These are phyloP conservation scores for Busseola fusca DNA, from an alignment of 2,888 invertebrate genomes.

Conservation along the genomic window DNA sequence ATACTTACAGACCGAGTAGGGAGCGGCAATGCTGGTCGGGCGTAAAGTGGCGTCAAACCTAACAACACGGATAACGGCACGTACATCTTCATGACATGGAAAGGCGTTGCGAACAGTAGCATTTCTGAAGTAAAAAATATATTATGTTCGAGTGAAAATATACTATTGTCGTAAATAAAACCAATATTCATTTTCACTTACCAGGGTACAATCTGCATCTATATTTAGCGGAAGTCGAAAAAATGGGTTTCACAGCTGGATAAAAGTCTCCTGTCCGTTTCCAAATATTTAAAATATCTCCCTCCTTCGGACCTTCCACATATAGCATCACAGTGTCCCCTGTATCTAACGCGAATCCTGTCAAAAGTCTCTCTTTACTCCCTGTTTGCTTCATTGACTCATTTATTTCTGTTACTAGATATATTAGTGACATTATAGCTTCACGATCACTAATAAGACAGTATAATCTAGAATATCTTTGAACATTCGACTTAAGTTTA, in stretches of 20 bases:
- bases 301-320: slow-evolving; percentile 79
- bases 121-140: no score
- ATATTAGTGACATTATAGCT: slow-evolving; percentile 66
- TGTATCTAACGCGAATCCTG: slow-evolving; percentile 81
- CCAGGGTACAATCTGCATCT: no score
- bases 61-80: no score
- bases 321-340: slow-evolving; percentile 75
- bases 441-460: slow-evolving; percentile 67
- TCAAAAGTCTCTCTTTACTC: slow-evolving; percentile 67
- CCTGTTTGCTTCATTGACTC: slow-evolving; percentile 58
- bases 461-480: slow-evolving; percentile 76
- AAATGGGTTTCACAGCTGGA: slow-evolving; percentile 72
- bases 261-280: slow-evolving; percentile 75
- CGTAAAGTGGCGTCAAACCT: no score
- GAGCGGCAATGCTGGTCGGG: no score
- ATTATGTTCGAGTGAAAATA: no score
- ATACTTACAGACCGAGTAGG: no score
- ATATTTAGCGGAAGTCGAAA: no score
- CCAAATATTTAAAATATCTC: slow-evolving; percentile 78
- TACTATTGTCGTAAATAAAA: slow-evolving; percentile 73
- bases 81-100: no score
- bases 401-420: slow-evolving; percentile 73
- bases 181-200: no score
- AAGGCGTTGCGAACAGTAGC: no score
- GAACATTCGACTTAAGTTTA: slow-evolving; percentile 62